Conservation (phyloP, 2,113 vertebrate species). For the Danio rerio region GRCz12tu NC_133190.1:11439001-11439500, state of each 20-base stretch:
- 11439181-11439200: constrained; percentile 74
- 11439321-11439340: not conserved
- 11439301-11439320: constrained; percentile 49
- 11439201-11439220: constrained; percentile 69
- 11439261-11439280: constrained; percentile 54
- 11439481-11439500: too few species aligned
- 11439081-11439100: constrained; percentile 71
- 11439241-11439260: constrained; percentile 64
- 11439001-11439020: constrained; percentile 51
- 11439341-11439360: not conserved
- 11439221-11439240: constrained; percentile 65
- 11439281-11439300: constrained; percentile 58
- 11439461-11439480: too few species aligned
- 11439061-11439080: constrained; percentile 77
- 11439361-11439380: not conserved
- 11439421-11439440: too few species aligned
- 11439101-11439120: constrained; percentile 69
- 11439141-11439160: constrained; percentile 69
- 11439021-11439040: constrained; percentile 62
- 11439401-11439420: too few species aligned
- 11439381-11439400: too few species aligned
- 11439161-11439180: constrained; percentile 65
- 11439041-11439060: constrained; percentile 70
- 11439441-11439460: too few species aligned
- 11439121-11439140: constrained; percentile 72